Evolutionary conservation across 2,888 invertebrate genomes (phyloP), one percentile per base, ranked within the genome.

Genomic region (Philaethria dido): DNA sequence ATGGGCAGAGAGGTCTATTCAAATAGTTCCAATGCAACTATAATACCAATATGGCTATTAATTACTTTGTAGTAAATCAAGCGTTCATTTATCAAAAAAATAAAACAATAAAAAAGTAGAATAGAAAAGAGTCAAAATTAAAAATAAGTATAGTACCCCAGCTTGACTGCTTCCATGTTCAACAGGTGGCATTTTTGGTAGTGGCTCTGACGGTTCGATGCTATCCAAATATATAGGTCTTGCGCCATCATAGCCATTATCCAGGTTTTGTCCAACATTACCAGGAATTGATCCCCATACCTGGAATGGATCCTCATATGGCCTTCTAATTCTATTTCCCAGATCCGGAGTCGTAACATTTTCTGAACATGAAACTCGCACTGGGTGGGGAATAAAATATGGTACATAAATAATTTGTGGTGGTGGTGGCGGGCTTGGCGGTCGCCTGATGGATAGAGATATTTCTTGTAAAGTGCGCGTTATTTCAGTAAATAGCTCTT

Each of bases 361-460:
- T 29, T 39, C 39, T 11, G n/a, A 25, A 29, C 14, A 29, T 11
- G 9, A 13, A 9, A 81, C 20, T 8, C 77, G 78, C 0, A 84
- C 72, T 6, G 82, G 80, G 55, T 83, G 82, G 3, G 82, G 79
- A 9, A 89, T 77, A 3, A 87, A 84, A 64, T 87, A 88, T 0
- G 88, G 73, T 33, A 91, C 76, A 74, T 89, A 90, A 63, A 89
- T 82, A 3, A 86, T 85, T 62, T 87, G 87, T 1, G 86, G 85
- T n/a, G 80, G 78, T 0, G 76, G 78, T 0, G 82, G 82, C 2
- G 82, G 76, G 13, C 75, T 78, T 4, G 78, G 80, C 0, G 82
- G 80, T 16, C 80, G 78, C 64, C 73, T 83, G 14, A 88, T 66
- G 42, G 81, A 79, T 13, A 67, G 64, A 1, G 84, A 76, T 65